Evolutionary conservation across 2,113 vertebrate genomes (phyloP), one percentile per base, ranked within the genome.

Genomic region (Grammomys dolichurus): DNA sequence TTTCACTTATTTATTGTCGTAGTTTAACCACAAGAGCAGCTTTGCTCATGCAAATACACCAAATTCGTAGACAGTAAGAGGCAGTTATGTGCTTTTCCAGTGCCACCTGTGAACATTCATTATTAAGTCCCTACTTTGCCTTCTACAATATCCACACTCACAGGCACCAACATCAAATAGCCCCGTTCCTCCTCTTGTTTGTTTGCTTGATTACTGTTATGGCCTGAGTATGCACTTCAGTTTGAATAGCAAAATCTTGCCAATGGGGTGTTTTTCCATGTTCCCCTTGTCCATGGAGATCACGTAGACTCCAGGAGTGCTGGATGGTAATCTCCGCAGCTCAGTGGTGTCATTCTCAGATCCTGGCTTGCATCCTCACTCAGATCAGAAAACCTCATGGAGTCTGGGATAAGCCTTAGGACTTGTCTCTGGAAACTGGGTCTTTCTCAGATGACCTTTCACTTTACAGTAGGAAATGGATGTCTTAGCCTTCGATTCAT

Each of bases 391-490:
- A 96, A 93, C 72, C 86, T 96, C 87, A 75, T 19, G 24, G 81
- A 95, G 67, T 93, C 93, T 97, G 70, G 8, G 8, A 91, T 33
- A 73, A 89, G 73, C 51, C 82, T 92, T 78, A 40, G 93, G 93
- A 97, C 87, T 95, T 85, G 92, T 51, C 91, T 95, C 70, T 67
- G 48, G 95, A 84, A 40, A 93, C 90, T 93, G 82, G 85, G 91
- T 92, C 95, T 90, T 92, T 96, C 91, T 78, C 84, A 96, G 90
- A 96, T 75, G 36, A 93, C 4, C 7, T 81, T 96, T 95, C 95
- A 88, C 91, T 90, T 98, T 84, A 78, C 91, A 98, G 82, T 70
- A 93, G 78, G 92, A 93, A 97, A 96, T 90, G 65, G 89, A n/a
- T 82, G 43, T 97, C 97, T 94, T 97, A 97, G 90, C 93, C 91